Evolutionary conservation across 2,888 invertebrate species (phyloP), one percentile per base, ranked within the genome.

Genomic region (Scaptomyza caliginosa): DNA sequence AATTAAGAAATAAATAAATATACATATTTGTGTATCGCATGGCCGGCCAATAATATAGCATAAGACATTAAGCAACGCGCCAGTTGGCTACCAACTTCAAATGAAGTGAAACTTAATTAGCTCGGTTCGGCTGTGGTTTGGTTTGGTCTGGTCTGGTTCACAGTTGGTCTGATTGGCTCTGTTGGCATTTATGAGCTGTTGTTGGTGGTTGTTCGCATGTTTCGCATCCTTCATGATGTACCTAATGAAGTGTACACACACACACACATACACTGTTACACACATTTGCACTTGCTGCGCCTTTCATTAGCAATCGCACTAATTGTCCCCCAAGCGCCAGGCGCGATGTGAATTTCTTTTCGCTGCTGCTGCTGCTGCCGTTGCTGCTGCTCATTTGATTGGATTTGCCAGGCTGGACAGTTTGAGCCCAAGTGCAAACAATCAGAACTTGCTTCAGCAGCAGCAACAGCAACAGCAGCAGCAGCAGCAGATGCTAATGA

Each of bases 301-400:
- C 78, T 84, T 84, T 81, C 85, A 80, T 80, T 79, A 84, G 80
- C 85, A 79, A 74, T 74, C 67, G 48, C 57, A 76, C 86, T 81
- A 81, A 81, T 81, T 81, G 80, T 79, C 48, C 50, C 48, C 54
- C 32, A 1, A 39, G 45, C 24, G 38, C 46, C 32, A 13, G 32
- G 32, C 32, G 32, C 32, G 50, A 49, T 54, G 74, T 11, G 63
- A 34, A 46, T 62, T 81, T 77, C 68, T 77, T 71, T 70, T 36
- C 23, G 30, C 42, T 48, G 40, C 5, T 24, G 19, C 23, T 42
- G 49, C 4, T 28, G 16, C 19, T 45, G 43, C 4, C 23, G 16
- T 13, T 45, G 43, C 24, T 40, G 59, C 36, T 50, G 39, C 55
- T 78, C 74, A 79, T 81, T 80, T 81, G 86, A 80, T 88, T 83